Percentiles rank a stretch among this genome's conserved stretches.
Conservation (phyloP, 2,888 invertebrate genomes). For the Diplazon laetatorius region DNA sequence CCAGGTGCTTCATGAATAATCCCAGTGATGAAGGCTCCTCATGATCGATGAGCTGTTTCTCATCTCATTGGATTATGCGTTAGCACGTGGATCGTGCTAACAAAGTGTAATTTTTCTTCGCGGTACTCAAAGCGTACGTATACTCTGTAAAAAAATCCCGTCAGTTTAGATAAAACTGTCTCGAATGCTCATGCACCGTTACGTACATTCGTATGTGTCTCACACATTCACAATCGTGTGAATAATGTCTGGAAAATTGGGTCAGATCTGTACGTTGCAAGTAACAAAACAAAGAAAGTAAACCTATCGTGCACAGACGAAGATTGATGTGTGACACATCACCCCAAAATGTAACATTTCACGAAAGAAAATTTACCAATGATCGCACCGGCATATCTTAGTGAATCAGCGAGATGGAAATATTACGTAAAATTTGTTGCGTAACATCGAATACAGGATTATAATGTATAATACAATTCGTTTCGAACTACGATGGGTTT, state of each 20-base stretch:
- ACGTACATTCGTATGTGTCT: conserved; percentile 2
- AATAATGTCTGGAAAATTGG: conserved; percentile 31
- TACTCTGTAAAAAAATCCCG: conserved; percentile 24
- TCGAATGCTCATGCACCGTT: conserved; percentile 15
- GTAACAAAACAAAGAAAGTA: conserved; percentile 27
- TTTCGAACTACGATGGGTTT: conserved; percentile 3
- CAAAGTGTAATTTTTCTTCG: conserved; percentile 3
- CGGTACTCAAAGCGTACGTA: conserved; percentile 5
- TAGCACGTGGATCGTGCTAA: not conserved
- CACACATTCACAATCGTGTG: conserved; percentile 15
- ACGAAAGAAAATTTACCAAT: not conserved
- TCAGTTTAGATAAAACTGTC: conserved; percentile 25
- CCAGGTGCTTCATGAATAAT: no score
- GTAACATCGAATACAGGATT: conserved; percentile 2
- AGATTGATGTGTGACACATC: not conserved
- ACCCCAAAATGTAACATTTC: no score
- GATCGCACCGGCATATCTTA: not conserved
- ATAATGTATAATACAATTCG: not conserved
- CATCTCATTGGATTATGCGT: no score
- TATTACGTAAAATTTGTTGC: conserved; percentile 16
- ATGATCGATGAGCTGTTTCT: no score
- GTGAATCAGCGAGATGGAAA: not conserved
- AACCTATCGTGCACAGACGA: conserved; percentile 2
- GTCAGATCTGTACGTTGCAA: conserved; percentile 24
- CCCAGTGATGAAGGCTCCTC: no score